Evolutionary conservation across 2,888 invertebrate genomes (phyloP).

Genomic region (Nesidiocoris tenuis): DNA sequence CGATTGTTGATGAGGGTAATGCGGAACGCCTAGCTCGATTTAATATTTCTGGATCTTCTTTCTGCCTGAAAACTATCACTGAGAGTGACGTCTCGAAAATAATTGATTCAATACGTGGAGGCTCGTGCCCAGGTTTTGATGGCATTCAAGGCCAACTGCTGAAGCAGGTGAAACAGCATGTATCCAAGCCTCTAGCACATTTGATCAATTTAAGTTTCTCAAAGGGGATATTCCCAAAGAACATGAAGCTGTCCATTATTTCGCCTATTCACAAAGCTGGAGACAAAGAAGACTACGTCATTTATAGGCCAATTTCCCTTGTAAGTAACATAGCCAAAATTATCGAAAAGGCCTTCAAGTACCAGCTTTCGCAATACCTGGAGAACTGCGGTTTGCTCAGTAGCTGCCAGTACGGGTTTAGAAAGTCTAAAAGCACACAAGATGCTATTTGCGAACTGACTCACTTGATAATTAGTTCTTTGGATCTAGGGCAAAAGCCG

Average conservation of each 20-base stretch:
- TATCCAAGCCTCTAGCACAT: not conserved
- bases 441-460: no score
- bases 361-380: no score
- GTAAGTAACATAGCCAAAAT: no score
- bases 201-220: not conserved
- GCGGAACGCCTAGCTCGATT: not conserved
- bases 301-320: no score
- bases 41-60: not conserved
- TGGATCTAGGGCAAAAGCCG: no score
- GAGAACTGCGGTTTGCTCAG: no score
- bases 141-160: not conserved
- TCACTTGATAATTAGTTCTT: no score
- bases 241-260: not conserved
- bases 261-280: not conserved
- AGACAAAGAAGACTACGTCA: not conserved
- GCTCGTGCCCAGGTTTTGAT: constrained; percentile 1
- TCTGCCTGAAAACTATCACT: not conserved
- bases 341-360: no score
- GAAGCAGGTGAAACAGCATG: not conserved
- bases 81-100: not conserved
- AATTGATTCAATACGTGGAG: not conserved
- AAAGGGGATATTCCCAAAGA: not conserved
- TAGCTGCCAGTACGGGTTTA: no score
- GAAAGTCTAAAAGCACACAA: no score
- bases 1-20: not conserved